These are phyloP conservation scores for Siderastrea siderea DNA, from an alignment of 92 coral and sea anemone genomes.

Conservation along the genomic window DNA sequence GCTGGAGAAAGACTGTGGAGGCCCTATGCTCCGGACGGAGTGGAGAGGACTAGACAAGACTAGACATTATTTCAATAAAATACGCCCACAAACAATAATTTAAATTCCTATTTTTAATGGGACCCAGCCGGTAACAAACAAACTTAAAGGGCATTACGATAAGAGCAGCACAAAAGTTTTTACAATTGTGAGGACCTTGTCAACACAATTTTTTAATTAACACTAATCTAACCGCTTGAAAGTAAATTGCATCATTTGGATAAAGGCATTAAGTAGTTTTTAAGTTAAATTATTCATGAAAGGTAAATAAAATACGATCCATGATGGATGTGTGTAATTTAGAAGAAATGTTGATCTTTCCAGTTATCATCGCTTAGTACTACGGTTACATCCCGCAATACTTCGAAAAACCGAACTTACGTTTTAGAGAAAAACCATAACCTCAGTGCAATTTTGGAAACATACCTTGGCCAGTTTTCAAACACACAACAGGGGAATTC, in stretches of 20 bases:
- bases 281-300: conserved; percentile 22
- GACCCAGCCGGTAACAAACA: too few species aligned
- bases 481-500: background rate
- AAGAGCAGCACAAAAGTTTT: background rate
- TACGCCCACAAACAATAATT: too few species aligned
- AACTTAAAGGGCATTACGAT: background rate
- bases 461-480: background rate
- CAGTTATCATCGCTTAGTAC: background rate
- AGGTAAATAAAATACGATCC: conserved; percentile 8
- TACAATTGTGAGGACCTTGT: background rate
- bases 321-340: background rate
- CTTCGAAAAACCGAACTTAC: background rate
- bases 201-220: background rate
- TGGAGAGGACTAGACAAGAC: too few species aligned
- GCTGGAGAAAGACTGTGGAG: too few species aligned
- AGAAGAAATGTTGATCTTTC: background rate
- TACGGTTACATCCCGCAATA: background rate
- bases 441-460: background rate
- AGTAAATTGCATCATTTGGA: background rate
- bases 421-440: background rate
- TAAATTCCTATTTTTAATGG: too few species aligned
- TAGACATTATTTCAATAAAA: too few species aligned
- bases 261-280: conserved; percentile 9
- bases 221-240: background rate
- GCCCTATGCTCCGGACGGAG: too few species aligned